Conservation (phyloP, 2,888 invertebrate genomes). For the Oligia latruncula region DNA sequence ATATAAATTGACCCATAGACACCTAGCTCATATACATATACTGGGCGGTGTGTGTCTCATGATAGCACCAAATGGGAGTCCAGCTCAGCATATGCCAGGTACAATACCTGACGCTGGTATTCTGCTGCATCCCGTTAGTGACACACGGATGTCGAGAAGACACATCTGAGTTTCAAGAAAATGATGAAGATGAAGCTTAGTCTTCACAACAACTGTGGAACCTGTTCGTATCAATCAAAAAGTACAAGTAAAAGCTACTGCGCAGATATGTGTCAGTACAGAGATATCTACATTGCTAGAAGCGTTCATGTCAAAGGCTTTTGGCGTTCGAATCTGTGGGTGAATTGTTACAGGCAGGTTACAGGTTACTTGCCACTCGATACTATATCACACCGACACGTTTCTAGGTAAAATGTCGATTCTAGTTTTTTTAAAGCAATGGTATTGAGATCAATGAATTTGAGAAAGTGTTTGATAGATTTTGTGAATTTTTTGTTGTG, state of each 20-base stretch:
- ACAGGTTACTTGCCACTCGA: constrained; percentile 11
- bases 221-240: not conserved
- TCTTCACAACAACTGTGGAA: not conserved
- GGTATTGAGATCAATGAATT: not conserved
- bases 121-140: too few relatives aligned
- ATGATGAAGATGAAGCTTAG: not conserved
- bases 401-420: not conserved
- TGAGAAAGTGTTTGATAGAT: not conserved
- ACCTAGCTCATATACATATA: too few relatives aligned
- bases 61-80: too few relatives aligned
- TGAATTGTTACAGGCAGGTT: not conserved
- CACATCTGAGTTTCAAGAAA: too few relatives aligned
- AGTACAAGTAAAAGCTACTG: not conserved
- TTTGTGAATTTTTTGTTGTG: too few relatives aligned
- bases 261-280: not conserved
- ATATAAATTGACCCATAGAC: too few relatives aligned
- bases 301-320: constrained; percentile 23
- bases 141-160: too few relatives aligned
- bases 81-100: too few relatives aligned
- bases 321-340: constrained; percentile 8
- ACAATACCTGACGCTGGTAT: too few relatives aligned
- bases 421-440: not conserved
- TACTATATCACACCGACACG: not conserved
- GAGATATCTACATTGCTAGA: not conserved
- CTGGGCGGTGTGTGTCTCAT: too few relatives aligned